These are phyloP conservation scores for Gymnoscopelus braueri DNA, from an alignment of 2,797 vertebrate species.

Conservation along the genomic window DNA sequence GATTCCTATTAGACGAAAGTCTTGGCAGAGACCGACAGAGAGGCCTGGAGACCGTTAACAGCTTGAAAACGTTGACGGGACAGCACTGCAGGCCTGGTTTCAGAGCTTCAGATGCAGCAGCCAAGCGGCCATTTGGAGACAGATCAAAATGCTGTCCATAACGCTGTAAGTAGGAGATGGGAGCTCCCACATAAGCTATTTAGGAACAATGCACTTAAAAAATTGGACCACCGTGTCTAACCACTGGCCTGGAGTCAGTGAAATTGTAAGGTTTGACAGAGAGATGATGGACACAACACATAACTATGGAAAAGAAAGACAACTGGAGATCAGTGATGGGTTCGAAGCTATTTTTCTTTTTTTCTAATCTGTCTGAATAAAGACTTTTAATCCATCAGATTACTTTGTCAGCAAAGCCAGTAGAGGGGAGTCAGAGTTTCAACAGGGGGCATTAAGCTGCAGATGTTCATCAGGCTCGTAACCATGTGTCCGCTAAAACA, in stretches of 20 bases:
- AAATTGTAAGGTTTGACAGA: not conserved
- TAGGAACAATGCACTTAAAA: slow-evolving; percentile 25
- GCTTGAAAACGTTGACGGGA: slow-evolving; percentile 71
- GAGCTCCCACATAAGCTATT: slow-evolving; percentile 32
- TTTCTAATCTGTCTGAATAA: too few species aligned
- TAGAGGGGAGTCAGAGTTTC: too few species aligned
- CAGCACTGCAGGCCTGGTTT: slow-evolving; percentile 46
- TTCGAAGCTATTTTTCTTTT: too few species aligned
- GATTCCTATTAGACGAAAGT: slow-evolving; percentile 44
- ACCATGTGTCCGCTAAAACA: too few species aligned
- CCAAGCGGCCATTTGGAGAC: slow-evolving; percentile 58
- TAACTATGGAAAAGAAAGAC: not conserved
- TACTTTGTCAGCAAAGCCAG: too few species aligned
- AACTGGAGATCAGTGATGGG: too few species aligned
- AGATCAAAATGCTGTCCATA: slow-evolving; percentile 42
- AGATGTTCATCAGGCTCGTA: too few species aligned
- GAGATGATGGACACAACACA: slow-evolving; percentile 3
- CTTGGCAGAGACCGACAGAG: slow-evolving; percentile 46
- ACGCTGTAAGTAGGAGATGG: slow-evolving; percentile 43
- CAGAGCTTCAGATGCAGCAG: slow-evolving; percentile 38
- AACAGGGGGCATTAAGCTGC: too few species aligned
- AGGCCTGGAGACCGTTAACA: slow-evolving; percentile 76
- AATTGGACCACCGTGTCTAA: slow-evolving; percentile 36
- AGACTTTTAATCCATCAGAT: too few species aligned
- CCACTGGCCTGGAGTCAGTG: not conserved